Percentiles rank a stretch among this genome's conserved stretches.
Conservation (phyloP, 1,140 invertebrate species). For the Stegodyphus mimosarum region DNA sequence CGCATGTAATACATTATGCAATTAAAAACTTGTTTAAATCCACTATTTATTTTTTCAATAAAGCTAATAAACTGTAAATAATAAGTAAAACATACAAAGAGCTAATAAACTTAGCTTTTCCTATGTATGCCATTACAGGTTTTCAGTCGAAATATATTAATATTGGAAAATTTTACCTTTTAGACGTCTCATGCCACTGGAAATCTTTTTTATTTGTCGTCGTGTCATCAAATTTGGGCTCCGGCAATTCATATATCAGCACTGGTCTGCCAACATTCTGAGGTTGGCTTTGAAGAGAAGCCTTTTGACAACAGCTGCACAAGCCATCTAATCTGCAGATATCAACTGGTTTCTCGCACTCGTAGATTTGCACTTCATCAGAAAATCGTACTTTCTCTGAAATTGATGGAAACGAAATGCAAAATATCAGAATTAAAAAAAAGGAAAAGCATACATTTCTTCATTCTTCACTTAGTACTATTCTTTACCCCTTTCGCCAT, state of each 20-base stretch:
- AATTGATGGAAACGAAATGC: too few species aligned
- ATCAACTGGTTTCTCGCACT: neutral
- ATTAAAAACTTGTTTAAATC: too few species aligned
- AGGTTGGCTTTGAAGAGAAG: neutral
- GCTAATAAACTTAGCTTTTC: too few species aligned
- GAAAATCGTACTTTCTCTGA: neutral
- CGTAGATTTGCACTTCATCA: neutral
- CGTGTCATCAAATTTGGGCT: conserved; percentile 3
- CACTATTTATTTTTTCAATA: too few species aligned
- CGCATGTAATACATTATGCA: too few species aligned
- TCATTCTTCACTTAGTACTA: too few species aligned
- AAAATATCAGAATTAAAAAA: too few species aligned
- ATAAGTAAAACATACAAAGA: too few species aligned
- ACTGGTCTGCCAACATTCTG: neutral
- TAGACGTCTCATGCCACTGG: neutral
- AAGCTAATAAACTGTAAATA: too few species aligned
- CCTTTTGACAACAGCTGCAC: neutral
- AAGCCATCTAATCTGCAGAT: neutral
- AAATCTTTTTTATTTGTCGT: conserved; percentile 9
- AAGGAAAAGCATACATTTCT: too few species aligned
- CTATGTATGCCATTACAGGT: too few species aligned
- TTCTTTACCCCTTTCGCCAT: too few species aligned
- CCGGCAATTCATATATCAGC: conserved; percentile 16
- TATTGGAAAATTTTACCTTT: conserved; percentile 1
- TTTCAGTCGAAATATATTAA: neutral